These are phyloP conservation scores for Lycodopsis pacificus DNA, from an alignment of 2,797 vertebrate genomes.

Conservation along the genomic window DNA sequence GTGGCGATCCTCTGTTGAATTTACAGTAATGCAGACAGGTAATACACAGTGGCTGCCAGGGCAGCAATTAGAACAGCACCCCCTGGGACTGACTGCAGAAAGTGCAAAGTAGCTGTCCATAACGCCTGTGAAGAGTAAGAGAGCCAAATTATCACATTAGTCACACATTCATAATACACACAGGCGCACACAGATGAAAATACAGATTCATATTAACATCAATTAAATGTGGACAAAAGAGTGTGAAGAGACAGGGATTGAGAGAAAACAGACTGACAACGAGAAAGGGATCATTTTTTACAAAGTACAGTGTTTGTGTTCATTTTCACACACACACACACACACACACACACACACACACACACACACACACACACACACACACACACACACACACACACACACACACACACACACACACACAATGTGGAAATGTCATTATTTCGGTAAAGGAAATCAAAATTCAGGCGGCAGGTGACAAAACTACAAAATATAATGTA, in stretches of 20 bases:
- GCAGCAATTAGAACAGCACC: conserved; percentile 75
- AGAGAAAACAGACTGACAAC: background rate
- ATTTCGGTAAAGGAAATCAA: too few species aligned
- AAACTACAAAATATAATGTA: too few species aligned
- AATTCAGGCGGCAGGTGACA: background rate
- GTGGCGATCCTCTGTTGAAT: conserved; percentile 17
- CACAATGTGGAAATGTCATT: background rate
- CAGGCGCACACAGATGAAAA: conserved; percentile 8
- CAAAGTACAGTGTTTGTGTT: background rate
- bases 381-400: background rate
- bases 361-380: background rate
- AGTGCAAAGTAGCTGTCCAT: conserved; percentile 64
- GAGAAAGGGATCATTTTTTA: background rate
- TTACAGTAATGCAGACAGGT: conserved; percentile 63
- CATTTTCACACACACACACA: conserved; percentile 11
- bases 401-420: background rate
- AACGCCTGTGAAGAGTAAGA: conserved; percentile 76
- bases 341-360: background rate
- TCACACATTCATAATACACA: conserved; percentile 29
- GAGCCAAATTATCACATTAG: conserved; percentile 40
- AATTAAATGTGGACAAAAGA: conserved; percentile 13
- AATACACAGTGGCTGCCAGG: conserved; percentile 73
- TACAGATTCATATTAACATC: conserved; percentile 21
- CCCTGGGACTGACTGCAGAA: conserved; percentile 69
- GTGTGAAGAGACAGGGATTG: background rate